Percentiles rank a stretch among this genome's conserved stretches.
Evolutionary conservation across 2,888 invertebrate genomes (phyloP).

Genomic region (Drosophila peninsularis): DNA sequence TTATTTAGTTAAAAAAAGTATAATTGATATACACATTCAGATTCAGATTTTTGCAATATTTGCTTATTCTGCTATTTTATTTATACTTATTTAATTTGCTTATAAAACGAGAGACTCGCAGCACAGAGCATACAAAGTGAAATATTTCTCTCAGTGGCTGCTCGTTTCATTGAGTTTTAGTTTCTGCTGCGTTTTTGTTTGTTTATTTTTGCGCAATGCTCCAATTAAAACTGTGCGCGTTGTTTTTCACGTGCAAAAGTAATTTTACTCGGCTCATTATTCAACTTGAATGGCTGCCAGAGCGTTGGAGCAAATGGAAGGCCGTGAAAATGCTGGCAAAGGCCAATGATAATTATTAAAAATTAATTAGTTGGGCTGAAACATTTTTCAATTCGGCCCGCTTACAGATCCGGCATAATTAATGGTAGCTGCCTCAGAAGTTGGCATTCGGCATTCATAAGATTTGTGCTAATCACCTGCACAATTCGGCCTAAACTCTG

Average conservation of each 20-base stretch:
- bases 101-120: conserved; percentile 16
- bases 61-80: conserved; percentile 29
- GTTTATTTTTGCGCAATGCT: conserved; percentile 70
- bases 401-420: conserved; percentile 46
- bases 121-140: conserved; percentile 20
- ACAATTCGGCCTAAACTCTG: conserved; percentile 7
- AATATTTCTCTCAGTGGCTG: conserved; percentile 23
- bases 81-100: conserved; percentile 30
- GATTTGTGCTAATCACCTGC: conserved; percentile 68
- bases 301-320: conserved; percentile 7
- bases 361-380: conserved; percentile 63
- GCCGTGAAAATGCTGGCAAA: conserved; percentile 29
- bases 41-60: no score
- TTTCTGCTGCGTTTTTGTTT: conserved; percentile 28
- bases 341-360: conserved; percentile 60
- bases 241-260: conserved; percentile 43
- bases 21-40: no score
- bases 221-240: conserved; percentile 61
- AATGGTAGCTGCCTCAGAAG: conserved; percentile 48
- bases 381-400: conserved; percentile 52
- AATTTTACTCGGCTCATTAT: conserved; percentile 45
- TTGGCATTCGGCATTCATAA: conserved; percentile 49
- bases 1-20: no score
- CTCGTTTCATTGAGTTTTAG: conserved; percentile 44
- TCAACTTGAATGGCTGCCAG: conserved; percentile 45